A percentile compares a stretch with the other conserved stretches of the same genome.
Evolutionary conservation across 2,113 vertebrate genomes (phyloP).

Genomic region (Vanacampus margaritifer): DNA sequence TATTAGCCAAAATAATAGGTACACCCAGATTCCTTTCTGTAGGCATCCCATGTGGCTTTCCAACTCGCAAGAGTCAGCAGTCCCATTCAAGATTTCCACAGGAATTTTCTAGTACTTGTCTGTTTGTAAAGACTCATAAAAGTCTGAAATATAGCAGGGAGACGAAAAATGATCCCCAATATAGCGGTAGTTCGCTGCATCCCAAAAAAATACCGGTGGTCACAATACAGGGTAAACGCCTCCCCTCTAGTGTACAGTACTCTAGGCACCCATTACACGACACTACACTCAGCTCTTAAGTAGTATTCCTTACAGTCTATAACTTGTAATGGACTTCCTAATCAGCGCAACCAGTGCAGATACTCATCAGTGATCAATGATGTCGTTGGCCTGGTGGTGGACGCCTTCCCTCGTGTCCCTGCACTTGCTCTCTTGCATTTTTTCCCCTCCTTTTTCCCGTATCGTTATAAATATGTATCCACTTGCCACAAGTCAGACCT

Average conservation of each 20-base stretch:
- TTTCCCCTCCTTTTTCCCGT: neutral
- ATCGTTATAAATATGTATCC: constrained; percentile 48
- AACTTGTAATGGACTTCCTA: constrained; percentile 42
- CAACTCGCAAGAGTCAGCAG: too few relatives aligned
- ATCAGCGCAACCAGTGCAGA: constrained; percentile 41
- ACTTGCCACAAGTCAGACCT: constrained; percentile 30
- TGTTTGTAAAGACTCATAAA: too few relatives aligned
- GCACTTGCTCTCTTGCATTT: neutral
- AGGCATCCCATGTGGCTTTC: too few relatives aligned
- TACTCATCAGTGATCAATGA: constrained; percentile 53
- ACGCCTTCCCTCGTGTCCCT: constrained; percentile 1
- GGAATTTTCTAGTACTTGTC: too few relatives aligned
- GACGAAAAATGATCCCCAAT: too few relatives aligned
- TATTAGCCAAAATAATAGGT: too few relatives aligned
- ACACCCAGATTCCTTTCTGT: too few relatives aligned
- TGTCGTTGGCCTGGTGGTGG: constrained; percentile 35
- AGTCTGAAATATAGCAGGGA: too few relatives aligned
- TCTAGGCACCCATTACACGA: too few relatives aligned
- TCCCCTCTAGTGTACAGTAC: neutral
- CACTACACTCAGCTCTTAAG: neutral
- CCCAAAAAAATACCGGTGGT: neutral
- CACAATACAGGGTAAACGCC: neutral
- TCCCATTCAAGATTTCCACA: too few relatives aligned
- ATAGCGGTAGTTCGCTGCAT: too few relatives aligned
- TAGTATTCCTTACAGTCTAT: constrained; percentile 1